phyloP scores from a whole-genome alignment of 2,113 vertebrate genomes.

The Poecile atricapillus region DNA sequence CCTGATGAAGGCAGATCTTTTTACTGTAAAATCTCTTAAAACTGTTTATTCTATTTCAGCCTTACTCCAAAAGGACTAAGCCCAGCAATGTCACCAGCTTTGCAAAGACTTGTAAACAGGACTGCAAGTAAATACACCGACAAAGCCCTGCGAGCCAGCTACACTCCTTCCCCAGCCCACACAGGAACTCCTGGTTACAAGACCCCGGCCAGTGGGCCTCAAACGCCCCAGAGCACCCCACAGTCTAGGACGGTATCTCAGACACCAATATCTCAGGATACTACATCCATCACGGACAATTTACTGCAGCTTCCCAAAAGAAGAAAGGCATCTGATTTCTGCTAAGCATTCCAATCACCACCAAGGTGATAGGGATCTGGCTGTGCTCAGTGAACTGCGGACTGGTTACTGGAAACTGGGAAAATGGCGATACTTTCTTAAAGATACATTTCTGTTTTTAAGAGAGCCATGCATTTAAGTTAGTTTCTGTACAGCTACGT shows the following conservation, averaged over 20 bases:
- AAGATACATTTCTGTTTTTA: not conserved
- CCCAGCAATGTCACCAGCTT: conserved; percentile 90
- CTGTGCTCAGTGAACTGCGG: not conserved
- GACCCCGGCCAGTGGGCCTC: conserved; percentile 76
- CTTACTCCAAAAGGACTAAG: conserved; percentile 93
- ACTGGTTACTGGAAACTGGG: not conserved
- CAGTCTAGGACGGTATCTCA: conserved; percentile 74
- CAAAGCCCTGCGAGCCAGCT: conserved; percentile 93
- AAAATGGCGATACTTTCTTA: not conserved
- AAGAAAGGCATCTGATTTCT: conserved; percentile 86
- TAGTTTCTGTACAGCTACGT: not conserved
- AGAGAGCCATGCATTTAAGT: not conserved
- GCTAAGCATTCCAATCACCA: conserved; percentile 57
- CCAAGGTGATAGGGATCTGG: not conserved
- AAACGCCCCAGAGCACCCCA: conserved; percentile 82
- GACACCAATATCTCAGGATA: conserved; percentile 85
- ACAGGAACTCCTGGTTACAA: conserved; percentile 74
- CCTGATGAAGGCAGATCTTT: not conserved
- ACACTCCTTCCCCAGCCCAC: conserved; percentile 92
- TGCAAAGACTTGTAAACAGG: conserved; percentile 91
- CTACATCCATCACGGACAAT: conserved; percentile 93
- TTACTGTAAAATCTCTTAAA: not conserved
- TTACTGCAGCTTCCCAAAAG: conserved; percentile 94
- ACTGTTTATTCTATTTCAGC: conserved; percentile 69
- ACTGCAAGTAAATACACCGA: conserved; percentile 96